These are phyloP conservation scores for Trileptium ribeirensis DNA, from an alignment of 2,888 invertebrate species.

Conservation along the genomic window DNA sequence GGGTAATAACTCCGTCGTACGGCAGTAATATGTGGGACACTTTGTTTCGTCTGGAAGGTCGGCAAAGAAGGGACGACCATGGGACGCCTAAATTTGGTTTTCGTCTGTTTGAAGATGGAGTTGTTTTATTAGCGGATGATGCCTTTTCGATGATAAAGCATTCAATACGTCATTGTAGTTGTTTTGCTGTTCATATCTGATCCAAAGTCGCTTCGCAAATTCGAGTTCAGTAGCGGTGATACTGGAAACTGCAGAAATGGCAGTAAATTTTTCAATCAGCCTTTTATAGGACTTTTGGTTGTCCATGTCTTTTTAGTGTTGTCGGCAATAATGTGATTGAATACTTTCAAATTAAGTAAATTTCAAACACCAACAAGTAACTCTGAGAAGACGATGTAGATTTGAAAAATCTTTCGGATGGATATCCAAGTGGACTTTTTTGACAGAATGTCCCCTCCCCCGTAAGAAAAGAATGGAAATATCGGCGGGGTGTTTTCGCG, in stretches of 20 bases:
- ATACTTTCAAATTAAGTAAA: too few species aligned
- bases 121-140: not conserved
- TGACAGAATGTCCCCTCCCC: not conserved
- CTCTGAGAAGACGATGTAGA: not conserved
- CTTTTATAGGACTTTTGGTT: too few species aligned
- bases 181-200: not conserved
- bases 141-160: not conserved
- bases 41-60: constrained; percentile 8
- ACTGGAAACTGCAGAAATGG: not conserved
- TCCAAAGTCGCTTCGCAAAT: not conserved
- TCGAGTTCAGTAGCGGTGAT: not conserved
- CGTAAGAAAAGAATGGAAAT: not conserved
- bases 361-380: not conserved
- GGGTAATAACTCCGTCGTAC: not conserved
- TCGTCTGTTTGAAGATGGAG: not conserved
- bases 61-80: constrained; percentile 21
- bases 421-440: not conserved
- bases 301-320: too few species aligned
- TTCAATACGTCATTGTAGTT: not conserved
- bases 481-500: too few species aligned
- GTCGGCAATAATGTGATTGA: too few species aligned
- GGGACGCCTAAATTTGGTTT: constrained; percentile 16
- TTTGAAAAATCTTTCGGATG: not conserved
- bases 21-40: constrained; percentile 20
- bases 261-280: too few species aligned